Conservation (phyloP, 2,888 invertebrate species). For the Lepidocyrtinus sp. region DNA sequence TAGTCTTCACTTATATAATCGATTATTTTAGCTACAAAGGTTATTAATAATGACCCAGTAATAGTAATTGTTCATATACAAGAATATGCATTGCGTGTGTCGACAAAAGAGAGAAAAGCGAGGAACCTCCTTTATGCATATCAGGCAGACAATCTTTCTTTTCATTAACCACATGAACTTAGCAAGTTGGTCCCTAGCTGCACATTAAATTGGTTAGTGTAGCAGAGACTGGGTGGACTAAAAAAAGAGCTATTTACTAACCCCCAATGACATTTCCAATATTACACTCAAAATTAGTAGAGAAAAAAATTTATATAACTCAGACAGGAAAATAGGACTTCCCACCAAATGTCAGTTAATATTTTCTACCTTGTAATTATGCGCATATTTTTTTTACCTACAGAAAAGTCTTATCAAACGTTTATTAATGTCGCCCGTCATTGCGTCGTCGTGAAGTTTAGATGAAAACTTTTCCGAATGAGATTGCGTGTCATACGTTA, state of each 20-base stretch:
- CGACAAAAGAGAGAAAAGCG: constrained; percentile 30
- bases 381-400: too few relatives aligned
- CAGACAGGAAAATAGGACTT: constrained; percentile 7
- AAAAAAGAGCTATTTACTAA: constrained; percentile 37
- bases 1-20: too few relatives aligned
- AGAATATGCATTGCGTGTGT: constrained; percentile 42
- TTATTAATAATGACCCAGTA: too few relatives aligned
- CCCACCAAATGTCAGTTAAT: too few relatives aligned
- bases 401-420: too few relatives aligned
- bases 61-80: too few relatives aligned
- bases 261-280: neutral
- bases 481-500: constrained; percentile 57
- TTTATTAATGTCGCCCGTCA: too few relatives aligned
- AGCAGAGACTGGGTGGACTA: constrained; percentile 43
- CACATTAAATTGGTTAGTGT: constrained; percentile 45
- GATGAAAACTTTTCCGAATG: neutral
- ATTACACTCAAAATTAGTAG: constrained; percentile 26
- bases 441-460: too few relatives aligned
- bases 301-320: constrained; percentile 49
- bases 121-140: constrained; percentile 52
- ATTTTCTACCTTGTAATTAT: too few relatives aligned
- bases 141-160: constrained; percentile 51
- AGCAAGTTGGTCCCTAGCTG: too few relatives aligned
- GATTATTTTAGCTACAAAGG: too few relatives aligned
- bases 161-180: constrained; percentile 34